Evolutionary conservation across 2,797 vertebrate genomes (phyloP).

Genomic region (Rhincodon typus): DNA sequence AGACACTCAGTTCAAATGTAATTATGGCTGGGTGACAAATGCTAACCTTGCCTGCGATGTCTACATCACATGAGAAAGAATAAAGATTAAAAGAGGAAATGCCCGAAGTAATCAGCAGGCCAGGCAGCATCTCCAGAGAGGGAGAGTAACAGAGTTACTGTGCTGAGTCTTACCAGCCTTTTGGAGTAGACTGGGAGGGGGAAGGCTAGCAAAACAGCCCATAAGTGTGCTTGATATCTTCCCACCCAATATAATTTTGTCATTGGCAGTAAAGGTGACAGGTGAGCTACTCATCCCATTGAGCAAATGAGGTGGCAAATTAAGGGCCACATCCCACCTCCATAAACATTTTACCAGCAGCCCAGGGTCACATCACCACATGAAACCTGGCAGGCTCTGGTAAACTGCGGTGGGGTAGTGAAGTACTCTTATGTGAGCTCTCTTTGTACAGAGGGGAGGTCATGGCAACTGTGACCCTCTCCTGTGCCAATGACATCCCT

Average conservation of each 20-base stretch:
- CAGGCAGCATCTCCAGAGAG: background rate
- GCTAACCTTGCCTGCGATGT: no score
- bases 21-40: no score
- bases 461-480: no score
- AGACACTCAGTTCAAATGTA: no score
- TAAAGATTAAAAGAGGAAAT: background rate
- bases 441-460: background rate
- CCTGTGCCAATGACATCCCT: no score
- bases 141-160: background rate
- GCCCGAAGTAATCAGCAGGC: background rate
- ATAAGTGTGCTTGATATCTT: background rate
- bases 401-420: background rate
- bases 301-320: background rate
- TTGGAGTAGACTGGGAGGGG: background rate
- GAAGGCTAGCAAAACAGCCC: background rate
- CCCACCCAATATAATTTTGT: background rate
- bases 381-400: background rate
- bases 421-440: background rate
- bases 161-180: background rate
- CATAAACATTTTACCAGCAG: background rate
- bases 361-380: no score
- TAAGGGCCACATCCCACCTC: background rate
- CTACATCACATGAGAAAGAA: no score
- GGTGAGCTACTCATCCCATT: background rate
- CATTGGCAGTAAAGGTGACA: background rate